Conservation (phyloP, 2,888 invertebrate species). For the Drosophila borealis region DNA sequence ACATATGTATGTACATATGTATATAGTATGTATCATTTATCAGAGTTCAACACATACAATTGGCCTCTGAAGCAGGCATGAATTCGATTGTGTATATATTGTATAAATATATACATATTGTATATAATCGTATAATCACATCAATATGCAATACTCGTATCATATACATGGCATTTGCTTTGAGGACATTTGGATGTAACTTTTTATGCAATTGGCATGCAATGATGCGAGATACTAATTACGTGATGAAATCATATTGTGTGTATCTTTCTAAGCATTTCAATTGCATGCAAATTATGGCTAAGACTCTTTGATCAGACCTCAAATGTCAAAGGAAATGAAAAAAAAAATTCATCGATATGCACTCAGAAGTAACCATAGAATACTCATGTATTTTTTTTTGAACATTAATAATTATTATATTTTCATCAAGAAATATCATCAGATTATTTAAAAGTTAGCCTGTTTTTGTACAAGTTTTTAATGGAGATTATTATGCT, state of each 20-base stretch:
- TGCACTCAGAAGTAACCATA: too few relatives aligned
- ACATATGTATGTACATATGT: neutral
- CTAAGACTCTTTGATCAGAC: constrained; percentile 31
- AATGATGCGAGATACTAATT: constrained; percentile 67
- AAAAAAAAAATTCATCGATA: constrained; percentile 6
- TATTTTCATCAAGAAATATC: too few relatives aligned
- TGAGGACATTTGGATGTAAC: constrained; percentile 9
- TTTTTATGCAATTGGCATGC: constrained; percentile 46
- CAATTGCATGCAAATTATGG: constrained; percentile 42
- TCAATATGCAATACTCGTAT: constrained; percentile 6
- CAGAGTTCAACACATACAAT: too few relatives aligned
- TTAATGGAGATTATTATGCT: too few relatives aligned
- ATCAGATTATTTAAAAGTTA: too few relatives aligned
- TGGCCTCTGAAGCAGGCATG: too few relatives aligned
- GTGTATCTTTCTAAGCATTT: constrained; percentile 29
- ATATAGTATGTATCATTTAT: neutral
- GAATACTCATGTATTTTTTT: too few relatives aligned
- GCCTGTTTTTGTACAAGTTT: too few relatives aligned
- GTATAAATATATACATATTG: too few relatives aligned
- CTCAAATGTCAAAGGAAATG: constrained; percentile 59
- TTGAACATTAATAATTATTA: too few relatives aligned
- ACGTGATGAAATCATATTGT: constrained; percentile 58
- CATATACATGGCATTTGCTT: constrained; percentile 20
- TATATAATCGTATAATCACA: too few relatives aligned
- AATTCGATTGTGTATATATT: too few relatives aligned